Base-by-base conservation (phyloP, 2,113 vertebrate species). In the Larimichthys polyactis region DNA sequence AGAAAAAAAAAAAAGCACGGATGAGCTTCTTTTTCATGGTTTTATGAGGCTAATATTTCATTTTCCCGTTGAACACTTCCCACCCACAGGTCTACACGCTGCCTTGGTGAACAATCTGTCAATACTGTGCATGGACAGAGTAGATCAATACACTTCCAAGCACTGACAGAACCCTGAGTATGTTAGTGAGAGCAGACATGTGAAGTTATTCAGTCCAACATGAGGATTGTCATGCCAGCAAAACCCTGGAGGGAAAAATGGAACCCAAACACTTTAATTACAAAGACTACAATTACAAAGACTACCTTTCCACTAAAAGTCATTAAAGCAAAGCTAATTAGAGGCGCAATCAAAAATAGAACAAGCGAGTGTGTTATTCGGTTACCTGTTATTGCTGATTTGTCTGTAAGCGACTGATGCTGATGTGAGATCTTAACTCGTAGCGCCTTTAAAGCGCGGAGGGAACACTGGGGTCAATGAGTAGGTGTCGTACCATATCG, bases 271-370 rank as follows among this genome's bases (percentile, higher is more conserved):
- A 46, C 55, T 86, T 80, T 48, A 74, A 74, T 87, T 83, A 82
- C 68, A 82, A 46, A 5, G 36, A 46, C 27, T 36, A 66, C 51
- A 74, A 74, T 87, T 83, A 82, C 68, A 82, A 46, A 5, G 36
- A 52, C 27, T 27, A 66, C 70, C 52, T 89, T 84, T 75, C 64
- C 36, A 22, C 40, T 64, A 43, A 81, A 87, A 86, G 82, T 72
- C 87, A 79, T 89, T 83, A 75, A 36, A 76, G 32, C 58, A 10
- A 63, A 81, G 80, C 72, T 90, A 85, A 90, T 90, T 85, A 89
- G 84, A 58, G 49, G 65, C 1, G 5, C 70, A 64, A 84, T 89
- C 79, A 73, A 76, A 68, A 69, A 20, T 36, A 64, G 48, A 81
- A 54, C 51, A 73, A 24, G 59, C 60, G 40, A 27, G 5, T 3